Evolutionary conservation across 2,888 invertebrate species (phyloP).

Genomic region (Notocelia uddmanniana): DNA sequence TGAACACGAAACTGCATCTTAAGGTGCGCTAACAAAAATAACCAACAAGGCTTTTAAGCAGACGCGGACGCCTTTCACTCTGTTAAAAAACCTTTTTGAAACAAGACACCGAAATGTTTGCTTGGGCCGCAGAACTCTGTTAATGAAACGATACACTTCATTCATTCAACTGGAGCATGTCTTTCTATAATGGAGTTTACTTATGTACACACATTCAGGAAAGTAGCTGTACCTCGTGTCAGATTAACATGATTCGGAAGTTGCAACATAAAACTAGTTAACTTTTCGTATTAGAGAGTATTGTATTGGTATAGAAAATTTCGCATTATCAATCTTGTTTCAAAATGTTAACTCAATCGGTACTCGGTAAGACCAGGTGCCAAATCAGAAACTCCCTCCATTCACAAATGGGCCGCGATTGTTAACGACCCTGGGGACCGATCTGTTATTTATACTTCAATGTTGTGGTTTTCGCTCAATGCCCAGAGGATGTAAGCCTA

Average conservation of each 20-base stretch:
- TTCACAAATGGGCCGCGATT: slow-evolving; percentile 62
- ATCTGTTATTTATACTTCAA: slow-evolving; percentile 70
- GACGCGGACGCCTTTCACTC: slow-evolving; percentile 79
- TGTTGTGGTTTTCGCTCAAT: slow-evolving; percentile 65
- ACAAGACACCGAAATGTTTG: slow-evolving; percentile 79
- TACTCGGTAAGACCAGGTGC: slow-evolving; percentile 56
- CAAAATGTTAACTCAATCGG: slow-evolving; percentile 20
- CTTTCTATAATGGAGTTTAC: slow-evolving; percentile 58
- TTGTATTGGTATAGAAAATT: slow-evolving; percentile 10
- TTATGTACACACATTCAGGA: slow-evolving; percentile 50
- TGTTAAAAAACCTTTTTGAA: slow-evolving; percentile 73
- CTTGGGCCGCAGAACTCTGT: slow-evolving; percentile 69
- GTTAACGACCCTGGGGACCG: slow-evolving; percentile 65
- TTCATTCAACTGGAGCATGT: slow-evolving; percentile 72
- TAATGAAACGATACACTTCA: slow-evolving; percentile 79
- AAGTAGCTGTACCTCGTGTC: slow-evolving; percentile 43
- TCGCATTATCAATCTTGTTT: slow-evolving; percentile 21
- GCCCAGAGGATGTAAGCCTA: slow-evolving; percentile 72
- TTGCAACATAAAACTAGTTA: slow-evolving; percentile 22
- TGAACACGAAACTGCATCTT: slow-evolving; percentile 65
- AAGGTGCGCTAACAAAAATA: slow-evolving; percentile 74
- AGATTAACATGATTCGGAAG: slow-evolving; percentile 33
- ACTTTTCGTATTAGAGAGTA: neutral
- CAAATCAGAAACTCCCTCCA: slow-evolving; percentile 55
- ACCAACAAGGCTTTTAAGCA: slow-evolving; percentile 80